These are phyloP conservation scores for Noctua fimbriata DNA, from an alignment of 2,888 invertebrate species.

Conservation along the genomic window DNA sequence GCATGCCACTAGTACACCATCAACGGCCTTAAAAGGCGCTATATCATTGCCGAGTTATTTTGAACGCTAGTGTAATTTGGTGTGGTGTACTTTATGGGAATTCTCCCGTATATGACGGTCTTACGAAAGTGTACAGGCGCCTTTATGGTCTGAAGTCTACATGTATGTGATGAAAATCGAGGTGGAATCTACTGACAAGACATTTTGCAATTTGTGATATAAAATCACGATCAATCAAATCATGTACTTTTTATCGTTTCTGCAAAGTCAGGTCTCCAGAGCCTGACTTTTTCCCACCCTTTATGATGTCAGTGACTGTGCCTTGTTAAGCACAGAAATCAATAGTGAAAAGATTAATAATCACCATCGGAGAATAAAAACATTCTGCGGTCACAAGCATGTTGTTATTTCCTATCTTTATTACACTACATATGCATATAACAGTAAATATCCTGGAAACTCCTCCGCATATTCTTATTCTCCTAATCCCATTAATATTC, in stretches of 20 bases:
- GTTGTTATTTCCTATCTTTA: slow-evolving; percentile 7
- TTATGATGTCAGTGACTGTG: not conserved
- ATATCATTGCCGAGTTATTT: slow-evolving; percentile 73
- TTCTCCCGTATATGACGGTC: slow-evolving; percentile 63
- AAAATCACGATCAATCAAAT: too few species aligned
- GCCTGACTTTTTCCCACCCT: too few species aligned
- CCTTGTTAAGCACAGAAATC: not conserved
- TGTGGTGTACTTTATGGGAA: slow-evolving; percentile 67
- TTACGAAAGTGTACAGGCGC: slow-evolving; percentile 52
- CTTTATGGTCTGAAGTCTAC: slow-evolving; percentile 40
- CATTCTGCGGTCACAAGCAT: not conserved
- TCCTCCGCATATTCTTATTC: slow-evolving; percentile 46
- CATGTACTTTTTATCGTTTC: not conserved
- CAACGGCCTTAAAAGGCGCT: slow-evolving; percentile 65
- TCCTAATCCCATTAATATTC: slow-evolving; percentile 64
- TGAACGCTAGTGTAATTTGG: slow-evolving; percentile 72
- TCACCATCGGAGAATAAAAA: not conserved
- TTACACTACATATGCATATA: slow-evolving; percentile 24
- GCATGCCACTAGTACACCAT: slow-evolving; percentile 58
- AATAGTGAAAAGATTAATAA: not conserved
- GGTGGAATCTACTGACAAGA: slow-evolving; percentile 27
- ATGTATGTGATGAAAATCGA: slow-evolving; percentile 42
- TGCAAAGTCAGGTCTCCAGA: not conserved
- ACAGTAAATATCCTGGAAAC: slow-evolving; percentile 37
- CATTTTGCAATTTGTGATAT: slow-evolving; percentile 13